Percentiles rank a stretch among this genome's conserved stretches.
These are phyloP conservation scores for Oscheius sp. DNA, from an alignment of 1,140 invertebrate genomes.

Conservation along the genomic window DNA sequence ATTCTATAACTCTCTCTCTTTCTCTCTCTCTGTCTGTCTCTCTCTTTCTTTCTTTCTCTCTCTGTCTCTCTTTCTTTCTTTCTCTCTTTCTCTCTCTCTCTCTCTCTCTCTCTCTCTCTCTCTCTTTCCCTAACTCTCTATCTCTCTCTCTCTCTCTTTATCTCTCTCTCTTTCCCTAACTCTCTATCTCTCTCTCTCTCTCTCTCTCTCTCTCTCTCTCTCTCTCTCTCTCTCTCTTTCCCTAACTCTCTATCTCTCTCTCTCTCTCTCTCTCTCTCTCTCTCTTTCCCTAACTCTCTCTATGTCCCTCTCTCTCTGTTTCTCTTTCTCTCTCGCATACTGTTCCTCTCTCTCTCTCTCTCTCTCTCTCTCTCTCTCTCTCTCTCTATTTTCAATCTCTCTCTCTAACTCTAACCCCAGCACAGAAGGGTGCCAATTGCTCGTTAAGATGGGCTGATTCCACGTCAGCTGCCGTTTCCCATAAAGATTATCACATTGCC, in stretches of 20 bases:
- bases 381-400: not conserved
- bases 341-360: not conserved
- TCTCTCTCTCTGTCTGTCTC: not conserved
- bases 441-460: too few relatives aligned
- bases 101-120: not conserved
- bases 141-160: too few relatives aligned
- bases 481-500: too few relatives aligned
- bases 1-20: not conserved
- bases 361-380: not conserved
- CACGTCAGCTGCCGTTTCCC: too few relatives aligned
- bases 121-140: not conserved
- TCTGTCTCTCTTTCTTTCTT: not conserved
- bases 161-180: constrained; percentile 8
- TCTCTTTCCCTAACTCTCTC: too few relatives aligned
- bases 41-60: not conserved
- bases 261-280: not conserved
- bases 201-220: not conserved
- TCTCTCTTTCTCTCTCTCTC: not conserved
- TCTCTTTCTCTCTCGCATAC: not conserved
- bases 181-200: not conserved
- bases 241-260: not conserved
- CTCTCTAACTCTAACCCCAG: not conserved
- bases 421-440: too few relatives aligned
- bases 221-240: not conserved
- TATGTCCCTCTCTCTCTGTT: too few relatives aligned